Conservation (phyloP, 2,888 invertebrate species). For the Diaperis boleti region DNA sequence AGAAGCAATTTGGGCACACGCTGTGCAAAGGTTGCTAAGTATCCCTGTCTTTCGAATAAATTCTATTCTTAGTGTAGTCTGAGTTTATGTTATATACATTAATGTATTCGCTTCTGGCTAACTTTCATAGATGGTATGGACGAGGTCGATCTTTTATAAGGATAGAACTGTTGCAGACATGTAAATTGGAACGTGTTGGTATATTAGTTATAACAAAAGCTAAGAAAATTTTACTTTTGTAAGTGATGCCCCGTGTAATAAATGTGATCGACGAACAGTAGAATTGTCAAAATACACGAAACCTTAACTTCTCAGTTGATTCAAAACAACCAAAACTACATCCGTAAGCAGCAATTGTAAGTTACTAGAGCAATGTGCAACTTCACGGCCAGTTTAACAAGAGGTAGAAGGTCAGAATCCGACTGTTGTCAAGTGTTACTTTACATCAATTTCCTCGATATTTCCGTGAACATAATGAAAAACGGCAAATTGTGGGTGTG, state of each 20-base stretch:
- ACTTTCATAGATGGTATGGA: too few species aligned
- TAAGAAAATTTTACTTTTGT: too few species aligned
- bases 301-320: conserved; percentile 9
- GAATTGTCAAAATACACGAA: neutral
- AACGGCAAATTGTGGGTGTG: conserved; percentile 14
- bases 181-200: too few species aligned
- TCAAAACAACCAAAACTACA: conserved; percentile 14
- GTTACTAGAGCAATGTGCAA: conserved; percentile 9
- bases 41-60: neutral
- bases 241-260: too few species aligned
- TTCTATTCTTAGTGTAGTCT: too few species aligned
- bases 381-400: conserved; percentile 13
- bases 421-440: neutral
- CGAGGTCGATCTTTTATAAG: too few species aligned
- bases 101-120: too few species aligned
- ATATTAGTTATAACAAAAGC: too few species aligned
- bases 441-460: neutral
- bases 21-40: neutral
- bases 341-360: conserved; percentile 8
- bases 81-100: too few species aligned
- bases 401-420: conserved; percentile 11
- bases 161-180: too few species aligned
- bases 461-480: neutral
- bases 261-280: neutral
- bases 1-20: neutral